phyloP scores from a whole-genome alignment of 2,888 invertebrate genomes.

The Eristalis arbustorum region DNA sequence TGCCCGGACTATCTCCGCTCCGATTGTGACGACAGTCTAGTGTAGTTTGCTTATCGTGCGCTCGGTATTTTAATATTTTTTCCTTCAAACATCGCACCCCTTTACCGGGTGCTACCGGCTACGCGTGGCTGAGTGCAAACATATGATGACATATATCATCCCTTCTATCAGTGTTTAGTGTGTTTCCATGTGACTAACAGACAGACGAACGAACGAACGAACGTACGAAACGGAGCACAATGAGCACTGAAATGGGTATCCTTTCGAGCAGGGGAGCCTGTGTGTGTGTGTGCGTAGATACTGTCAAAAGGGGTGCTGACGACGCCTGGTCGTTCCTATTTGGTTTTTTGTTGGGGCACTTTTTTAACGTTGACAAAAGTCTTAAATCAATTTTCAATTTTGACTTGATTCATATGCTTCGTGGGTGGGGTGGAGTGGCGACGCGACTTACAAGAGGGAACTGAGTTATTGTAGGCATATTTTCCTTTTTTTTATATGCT shows the following conservation, averaged over 20 bases:
- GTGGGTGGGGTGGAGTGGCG: conserved; percentile 4
- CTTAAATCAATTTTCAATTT: conserved; percentile 65
- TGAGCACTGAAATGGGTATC: conserved; percentile 1
- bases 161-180: conserved; percentile 23
- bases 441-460: not conserved
- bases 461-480: conserved; percentile 24
- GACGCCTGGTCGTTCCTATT: not conserved
- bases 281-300: not conserved
- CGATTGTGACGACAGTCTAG: conserved; percentile 40
- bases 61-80: conserved; percentile 49
- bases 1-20: conserved; percentile 42
- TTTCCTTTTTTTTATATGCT: not conserved
- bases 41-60: conserved; percentile 41
- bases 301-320: conserved; percentile 10
- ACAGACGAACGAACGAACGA: not conserved
- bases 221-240: not conserved
- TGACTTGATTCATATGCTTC: conserved; percentile 48
- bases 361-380: conserved; percentile 48
- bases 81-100: conserved; percentile 25
- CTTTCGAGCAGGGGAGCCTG: not conserved
- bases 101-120: conserved; percentile 34
- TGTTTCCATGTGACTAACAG: conserved; percentile 7
- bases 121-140: conserved; percentile 42
- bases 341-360: not conserved
- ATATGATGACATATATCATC: conserved; percentile 50